These are phyloP conservation scores for Tenthredo distinguenda DNA, from an alignment of 2,888 invertebrate species.

Conservation along the genomic window DNA sequence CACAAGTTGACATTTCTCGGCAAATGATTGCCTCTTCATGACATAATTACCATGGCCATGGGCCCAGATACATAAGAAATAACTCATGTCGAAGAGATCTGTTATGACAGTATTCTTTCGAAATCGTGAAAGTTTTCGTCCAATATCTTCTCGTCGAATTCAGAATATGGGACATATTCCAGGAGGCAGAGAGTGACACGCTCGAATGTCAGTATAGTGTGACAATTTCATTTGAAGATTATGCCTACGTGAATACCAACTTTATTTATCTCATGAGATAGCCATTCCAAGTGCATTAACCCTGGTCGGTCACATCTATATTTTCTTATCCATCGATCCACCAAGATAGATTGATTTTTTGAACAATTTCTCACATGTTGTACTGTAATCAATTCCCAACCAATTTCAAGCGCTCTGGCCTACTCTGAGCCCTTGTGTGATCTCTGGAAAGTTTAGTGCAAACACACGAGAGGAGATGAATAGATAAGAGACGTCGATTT, in stretches of 20 bases:
- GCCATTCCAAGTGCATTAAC: constrained; percentile 3
- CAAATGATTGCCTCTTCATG: too few relatives aligned
- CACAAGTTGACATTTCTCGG: too few relatives aligned
- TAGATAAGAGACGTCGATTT: too few relatives aligned
- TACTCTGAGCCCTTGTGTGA: neutral
- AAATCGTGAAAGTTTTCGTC: neutral
- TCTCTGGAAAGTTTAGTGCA: neutral
- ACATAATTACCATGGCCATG: too few relatives aligned
- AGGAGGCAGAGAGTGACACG: neutral
- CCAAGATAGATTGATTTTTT: neutral
- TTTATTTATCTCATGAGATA: neutral
- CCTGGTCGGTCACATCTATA: neutral
- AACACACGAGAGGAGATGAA: too few relatives aligned
- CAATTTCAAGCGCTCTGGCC: too few relatives aligned
- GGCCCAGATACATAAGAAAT: too few relatives aligned
- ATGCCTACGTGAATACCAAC: neutral
- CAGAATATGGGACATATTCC: neutral
- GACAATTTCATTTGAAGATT: neutral
- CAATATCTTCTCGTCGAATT: neutral
- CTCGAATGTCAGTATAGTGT: neutral
- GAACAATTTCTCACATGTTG: neutral
- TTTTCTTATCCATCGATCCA: neutral
- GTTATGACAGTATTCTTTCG: too few relatives aligned
- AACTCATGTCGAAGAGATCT: too few relatives aligned
- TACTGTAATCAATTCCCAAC: neutral